Conservation (phyloP, 2,888 invertebrate genomes). For the Orthonychiurus folsomi region DNA sequence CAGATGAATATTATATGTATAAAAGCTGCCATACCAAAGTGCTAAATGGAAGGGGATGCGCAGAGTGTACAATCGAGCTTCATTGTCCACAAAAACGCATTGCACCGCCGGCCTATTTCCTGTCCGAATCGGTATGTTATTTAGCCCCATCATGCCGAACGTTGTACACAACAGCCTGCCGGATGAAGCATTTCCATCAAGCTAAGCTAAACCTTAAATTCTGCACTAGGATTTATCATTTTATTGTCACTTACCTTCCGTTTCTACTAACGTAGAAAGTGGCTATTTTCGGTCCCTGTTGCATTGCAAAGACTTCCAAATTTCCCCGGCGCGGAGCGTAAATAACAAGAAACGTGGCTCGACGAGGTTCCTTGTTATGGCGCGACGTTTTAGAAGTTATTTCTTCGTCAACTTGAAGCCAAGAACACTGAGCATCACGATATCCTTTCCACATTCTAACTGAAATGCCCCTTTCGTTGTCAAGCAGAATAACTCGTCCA, state of each 20-base stretch:
- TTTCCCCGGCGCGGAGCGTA: slow-evolving; percentile 87
- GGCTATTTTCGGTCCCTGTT: slow-evolving; percentile 79
- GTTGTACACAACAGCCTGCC: slow-evolving; percentile 65
- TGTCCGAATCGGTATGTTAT: slow-evolving; percentile 48
- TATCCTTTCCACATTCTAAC: slow-evolving; percentile 91
- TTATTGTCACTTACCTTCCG: slow-evolving; percentile 49
- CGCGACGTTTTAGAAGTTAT: slow-evolving; percentile 23
- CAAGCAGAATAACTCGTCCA: slow-evolving; percentile 78
- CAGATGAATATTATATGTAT: slow-evolving; percentile 9
- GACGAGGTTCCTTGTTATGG: slow-evolving; percentile 38
- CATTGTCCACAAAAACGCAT: slow-evolving; percentile 72
- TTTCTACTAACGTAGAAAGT: slow-evolving; percentile 82
- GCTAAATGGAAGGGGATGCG: slow-evolving; percentile 84
- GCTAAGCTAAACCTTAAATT: too few relatives aligned
- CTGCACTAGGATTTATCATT: too few relatives aligned
- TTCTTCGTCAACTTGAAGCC: slow-evolving; percentile 71
- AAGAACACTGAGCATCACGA: slow-evolving; percentile 88
- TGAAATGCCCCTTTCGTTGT: slow-evolving; percentile 67
- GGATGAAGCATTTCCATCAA: not conserved
- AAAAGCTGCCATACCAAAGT: slow-evolving; percentile 47
- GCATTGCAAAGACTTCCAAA: slow-evolving; percentile 85
- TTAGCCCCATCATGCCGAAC: slow-evolving; percentile 69
- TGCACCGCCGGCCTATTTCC: slow-evolving; percentile 57
- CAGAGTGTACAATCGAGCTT: slow-evolving; percentile 72
- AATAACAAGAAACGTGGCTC: slow-evolving; percentile 76